phyloP scores from a whole-genome alignment of 2,797 vertebrate species.

The Sphenodon punctatus region DNA sequence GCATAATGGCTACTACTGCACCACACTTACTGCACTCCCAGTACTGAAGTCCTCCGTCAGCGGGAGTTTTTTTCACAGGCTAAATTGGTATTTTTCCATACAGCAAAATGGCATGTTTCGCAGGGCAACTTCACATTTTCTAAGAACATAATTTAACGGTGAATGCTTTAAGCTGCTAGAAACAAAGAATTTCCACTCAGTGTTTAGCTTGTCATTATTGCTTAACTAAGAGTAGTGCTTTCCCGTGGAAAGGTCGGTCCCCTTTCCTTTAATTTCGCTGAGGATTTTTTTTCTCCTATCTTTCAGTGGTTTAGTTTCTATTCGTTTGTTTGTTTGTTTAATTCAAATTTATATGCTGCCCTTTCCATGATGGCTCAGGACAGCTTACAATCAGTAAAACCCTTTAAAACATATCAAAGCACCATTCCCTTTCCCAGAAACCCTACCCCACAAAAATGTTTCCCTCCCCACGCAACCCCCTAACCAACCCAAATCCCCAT shows the following conservation, averaged over 20 bases:
- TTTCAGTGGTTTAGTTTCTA: too few relatives aligned
- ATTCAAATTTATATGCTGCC: too few relatives aligned
- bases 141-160: not conserved
- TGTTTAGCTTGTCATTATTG: not conserved
- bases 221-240: not conserved
- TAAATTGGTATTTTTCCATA: not conserved
- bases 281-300: constrained; percentile 28
- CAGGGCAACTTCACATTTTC: not conserved
- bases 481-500: too few relatives aligned
- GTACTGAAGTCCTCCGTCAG: not conserved
- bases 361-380: too few relatives aligned
- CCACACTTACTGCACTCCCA: accelerated
- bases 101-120: not conserved
- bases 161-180: not conserved
- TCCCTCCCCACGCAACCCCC: too few relatives aligned
- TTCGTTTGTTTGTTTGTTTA: too few relatives aligned
- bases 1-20: not conserved
- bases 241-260: constrained; percentile 31
- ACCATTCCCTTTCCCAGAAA: too few relatives aligned
- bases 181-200: constrained; percentile 30
- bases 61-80: not conserved
- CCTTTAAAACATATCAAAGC: too few relatives aligned
- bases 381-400: too few relatives aligned
- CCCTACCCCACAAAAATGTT: too few relatives aligned
- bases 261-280: constrained; percentile 13